Evolutionary conservation across 2,113 vertebrate species (phyloP).

Genomic region (Trogon surrucura): DNA sequence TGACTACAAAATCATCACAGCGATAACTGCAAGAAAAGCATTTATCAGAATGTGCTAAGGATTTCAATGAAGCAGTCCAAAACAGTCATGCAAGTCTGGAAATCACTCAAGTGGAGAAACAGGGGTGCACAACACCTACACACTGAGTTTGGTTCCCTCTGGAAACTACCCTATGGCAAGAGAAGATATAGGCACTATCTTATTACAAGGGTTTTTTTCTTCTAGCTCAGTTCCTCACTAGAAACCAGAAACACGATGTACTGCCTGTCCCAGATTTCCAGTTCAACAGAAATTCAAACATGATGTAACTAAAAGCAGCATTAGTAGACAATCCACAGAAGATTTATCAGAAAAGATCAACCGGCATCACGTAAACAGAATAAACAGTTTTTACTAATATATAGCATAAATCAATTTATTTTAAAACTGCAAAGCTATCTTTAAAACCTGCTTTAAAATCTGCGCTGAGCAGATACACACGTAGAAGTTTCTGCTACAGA

Average conservation of each 20-base stretch:
- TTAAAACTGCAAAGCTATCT: background rate
- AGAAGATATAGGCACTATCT: background rate
- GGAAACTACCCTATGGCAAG: background rate
- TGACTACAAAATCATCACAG: constrained; percentile 98
- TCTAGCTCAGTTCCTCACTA: background rate
- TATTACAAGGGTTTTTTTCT: background rate
- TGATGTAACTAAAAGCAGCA: background rate
- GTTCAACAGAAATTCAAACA: background rate
- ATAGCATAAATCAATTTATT: background rate
- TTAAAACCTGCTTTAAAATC: background rate
- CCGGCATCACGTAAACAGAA: background rate
- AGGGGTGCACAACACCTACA: background rate
- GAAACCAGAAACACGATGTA: background rate
- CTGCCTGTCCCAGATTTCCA: background rate
- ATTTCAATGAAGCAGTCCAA: background rate
- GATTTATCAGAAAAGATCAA: background rate
- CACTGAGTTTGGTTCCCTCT: background rate
- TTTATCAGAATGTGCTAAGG: background rate
- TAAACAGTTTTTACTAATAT: background rate
- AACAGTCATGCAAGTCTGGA: background rate
- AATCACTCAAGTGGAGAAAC: background rate
- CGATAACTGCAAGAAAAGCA: constrained; percentile 86
- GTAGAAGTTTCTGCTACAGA: background rate
- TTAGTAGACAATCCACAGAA: background rate
- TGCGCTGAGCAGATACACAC: background rate